Evolutionary conservation across 2,888 invertebrate species (phyloP).

Genomic region (Caenorhabditis sp.): DNA sequence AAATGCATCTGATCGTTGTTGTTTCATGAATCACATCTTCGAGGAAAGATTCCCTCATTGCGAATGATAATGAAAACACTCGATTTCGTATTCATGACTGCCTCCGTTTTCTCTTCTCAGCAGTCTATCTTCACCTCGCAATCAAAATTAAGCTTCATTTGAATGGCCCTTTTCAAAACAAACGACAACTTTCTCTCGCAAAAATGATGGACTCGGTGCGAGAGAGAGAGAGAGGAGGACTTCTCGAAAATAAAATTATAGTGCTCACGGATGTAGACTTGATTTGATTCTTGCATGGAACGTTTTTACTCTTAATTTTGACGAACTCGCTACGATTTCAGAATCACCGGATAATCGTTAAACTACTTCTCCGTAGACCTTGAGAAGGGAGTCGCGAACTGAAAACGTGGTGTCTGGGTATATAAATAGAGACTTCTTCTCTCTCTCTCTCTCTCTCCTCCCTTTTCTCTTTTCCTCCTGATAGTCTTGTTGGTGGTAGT

Average conservation of each 20-base stretch:
- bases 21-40: background rate
- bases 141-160: conserved; percentile 49
- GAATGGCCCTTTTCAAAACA: conserved; percentile 44
- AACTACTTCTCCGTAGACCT: no score
- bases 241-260: no score
- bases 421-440: no score
- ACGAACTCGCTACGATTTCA: no score
- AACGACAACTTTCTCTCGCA: conserved; percentile 41
- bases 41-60: background rate
- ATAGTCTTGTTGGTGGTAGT: conserved; percentile 51
- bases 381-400: no score
- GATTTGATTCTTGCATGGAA: no score
- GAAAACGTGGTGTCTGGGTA: no score
- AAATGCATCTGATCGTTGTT: background rate
- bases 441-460: conserved; percentile 8
- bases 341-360: no score
- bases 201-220: conserved; percentile 10
- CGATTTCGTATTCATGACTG: conserved; percentile 6
- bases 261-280: no score
- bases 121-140: conserved; percentile 15
- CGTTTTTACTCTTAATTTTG: no score
- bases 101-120: conserved; percentile 1
- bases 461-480: conserved; percentile 36
- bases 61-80: background rate
- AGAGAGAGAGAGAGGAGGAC: conserved; percentile 12